Base-by-base conservation (phyloP, 2,888 invertebrate genomes). In the Nomada goodeniana region DNA sequence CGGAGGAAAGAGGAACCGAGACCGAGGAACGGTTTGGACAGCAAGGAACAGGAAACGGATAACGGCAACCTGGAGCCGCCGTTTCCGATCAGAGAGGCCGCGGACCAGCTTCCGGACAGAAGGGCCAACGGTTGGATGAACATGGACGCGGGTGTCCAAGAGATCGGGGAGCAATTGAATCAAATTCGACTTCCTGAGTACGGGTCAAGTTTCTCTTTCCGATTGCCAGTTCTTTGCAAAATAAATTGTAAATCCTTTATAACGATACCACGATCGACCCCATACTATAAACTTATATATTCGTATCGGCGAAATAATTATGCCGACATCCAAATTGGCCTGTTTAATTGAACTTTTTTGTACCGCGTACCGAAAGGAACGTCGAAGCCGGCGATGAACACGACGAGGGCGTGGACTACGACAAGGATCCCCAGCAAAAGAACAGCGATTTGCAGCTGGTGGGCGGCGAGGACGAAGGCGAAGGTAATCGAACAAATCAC, bases 391-490 rank as follows among this genome's bases (percentile, higher is more conserved):
- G 86, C 3, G 91, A 91, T 4, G 92, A 92, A n/a, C 93, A 93
- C 55, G 92, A 93, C 47, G 92, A 90, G 23, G 91, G 91, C 53
- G 88, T 88, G 61, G 92, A 92, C 44, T 91, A 92, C 68, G 91
- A 92, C 44, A 91, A 92, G 59, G 92, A 92, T 59, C 89, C 88
- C 15, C 91, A 89, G 29, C 91, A 90, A 64, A 93, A 93, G 80
- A 92, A 92, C 59, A 89, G 90, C 47, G 91, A 91, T 76, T 75
- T 91, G 50, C 90, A 88, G 26, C 76, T 91, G 4, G 92, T 91
- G 29, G 93, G 92, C 57, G 92, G 88, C n/a, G 93, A 93, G 77
- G 93, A 93, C 55, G 93, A 93, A 72, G 91, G 91, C 2, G 93
- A 93, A 91, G 93, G 91, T 90, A 82, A 85, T 10, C 71, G 61